A percentile compares a stretch with the other conserved stretches of the same genome.
Conservation (phyloP, 2,888 invertebrate species). For the Chorisops tibialis region DNA sequence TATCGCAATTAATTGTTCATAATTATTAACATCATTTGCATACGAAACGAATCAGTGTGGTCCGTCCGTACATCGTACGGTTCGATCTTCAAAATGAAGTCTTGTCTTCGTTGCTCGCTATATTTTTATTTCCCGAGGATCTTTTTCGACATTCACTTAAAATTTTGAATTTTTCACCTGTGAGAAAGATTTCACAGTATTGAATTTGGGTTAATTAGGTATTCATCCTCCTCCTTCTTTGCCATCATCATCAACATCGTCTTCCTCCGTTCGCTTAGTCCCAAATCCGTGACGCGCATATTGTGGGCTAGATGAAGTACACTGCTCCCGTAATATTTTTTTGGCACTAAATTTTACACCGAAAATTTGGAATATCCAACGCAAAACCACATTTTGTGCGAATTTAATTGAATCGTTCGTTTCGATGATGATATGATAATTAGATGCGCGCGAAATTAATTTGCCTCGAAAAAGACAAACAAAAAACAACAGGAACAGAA, state of each 20-base stretch:
- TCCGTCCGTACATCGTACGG: conserved; percentile 19
- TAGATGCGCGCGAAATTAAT: neutral
- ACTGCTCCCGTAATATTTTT: too few relatives aligned
- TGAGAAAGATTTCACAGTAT: neutral
- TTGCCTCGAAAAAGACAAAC: neutral
- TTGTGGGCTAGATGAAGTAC: too few relatives aligned
- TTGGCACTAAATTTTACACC: too few relatives aligned
- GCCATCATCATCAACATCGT: neutral
- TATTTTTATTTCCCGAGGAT: too few relatives aligned
- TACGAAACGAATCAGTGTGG: neutral
- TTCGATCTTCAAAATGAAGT: neutral
- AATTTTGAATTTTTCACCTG: neutral
- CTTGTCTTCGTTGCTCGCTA: too few relatives aligned
- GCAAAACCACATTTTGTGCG: too few relatives aligned
- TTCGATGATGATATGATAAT: neutral
- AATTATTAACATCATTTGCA: conserved; percentile 28
- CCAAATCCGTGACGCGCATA: too few relatives aligned
- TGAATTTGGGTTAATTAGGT: conserved; percentile 11
- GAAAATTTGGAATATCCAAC: too few relatives aligned
- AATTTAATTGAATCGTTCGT: too few relatives aligned
- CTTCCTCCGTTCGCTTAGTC: neutral
- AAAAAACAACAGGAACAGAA: too few relatives aligned
- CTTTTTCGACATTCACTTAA: neutral
- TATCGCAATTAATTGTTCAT: conserved; percentile 27
- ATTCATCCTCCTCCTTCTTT: conserved; percentile 1